These are phyloP conservation scores for Protonemura montana DNA, from an alignment of 2,888 invertebrate species.

Conservation along the genomic window DNA sequence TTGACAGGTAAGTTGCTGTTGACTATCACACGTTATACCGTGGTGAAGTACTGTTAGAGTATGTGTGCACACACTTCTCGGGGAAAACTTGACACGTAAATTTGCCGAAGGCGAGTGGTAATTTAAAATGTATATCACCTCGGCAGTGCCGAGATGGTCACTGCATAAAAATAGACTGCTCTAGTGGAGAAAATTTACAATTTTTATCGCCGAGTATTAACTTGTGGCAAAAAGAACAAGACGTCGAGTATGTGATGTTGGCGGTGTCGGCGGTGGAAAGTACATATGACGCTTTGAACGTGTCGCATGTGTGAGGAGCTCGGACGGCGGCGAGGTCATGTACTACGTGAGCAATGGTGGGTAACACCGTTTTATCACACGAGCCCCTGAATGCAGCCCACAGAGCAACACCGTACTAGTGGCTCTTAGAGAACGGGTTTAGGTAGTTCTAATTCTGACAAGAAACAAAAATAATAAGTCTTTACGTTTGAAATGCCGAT, in stretches of 20 bases:
- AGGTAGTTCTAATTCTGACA: no score
- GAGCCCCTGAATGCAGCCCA: neutral
- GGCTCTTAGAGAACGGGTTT: no score
- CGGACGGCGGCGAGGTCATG: neutral
- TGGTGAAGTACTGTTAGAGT: neutral
- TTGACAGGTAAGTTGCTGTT: neutral
- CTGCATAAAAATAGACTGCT: neutral
- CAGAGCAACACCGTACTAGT: neutral
- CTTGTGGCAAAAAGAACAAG: neutral
- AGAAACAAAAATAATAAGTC: no score
- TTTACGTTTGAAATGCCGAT: no score
- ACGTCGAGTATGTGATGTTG: neutral
- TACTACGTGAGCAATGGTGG: neutral
- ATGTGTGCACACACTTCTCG: no score
- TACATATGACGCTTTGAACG: neutral
- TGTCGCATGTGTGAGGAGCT: neutral
- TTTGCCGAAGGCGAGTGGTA: no score
- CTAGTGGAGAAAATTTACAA: neutral
- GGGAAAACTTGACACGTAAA: no score
- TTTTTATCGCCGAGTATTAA: neutral
- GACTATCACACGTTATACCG: neutral
- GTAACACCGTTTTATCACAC: neutral
- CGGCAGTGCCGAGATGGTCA: neutral
- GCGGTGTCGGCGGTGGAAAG: neutral
- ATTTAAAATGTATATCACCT: neutral